Base-by-base conservation (phyloP, 2,888 invertebrate genomes). In the Thecophora atra region DNA sequence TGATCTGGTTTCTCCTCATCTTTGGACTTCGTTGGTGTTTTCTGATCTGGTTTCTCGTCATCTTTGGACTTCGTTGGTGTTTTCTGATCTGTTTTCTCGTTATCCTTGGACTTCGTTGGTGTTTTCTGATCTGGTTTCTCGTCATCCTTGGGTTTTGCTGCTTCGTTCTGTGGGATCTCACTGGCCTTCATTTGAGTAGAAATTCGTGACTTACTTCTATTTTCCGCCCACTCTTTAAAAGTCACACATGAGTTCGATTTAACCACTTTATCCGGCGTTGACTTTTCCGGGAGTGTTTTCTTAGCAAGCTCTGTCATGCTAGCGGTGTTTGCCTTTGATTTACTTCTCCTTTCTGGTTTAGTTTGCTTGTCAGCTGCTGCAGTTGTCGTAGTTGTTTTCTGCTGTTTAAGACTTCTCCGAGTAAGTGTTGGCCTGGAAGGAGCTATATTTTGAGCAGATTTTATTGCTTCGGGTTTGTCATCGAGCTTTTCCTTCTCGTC, bases 361-460 rank as follows among this genome's bases (percentile, higher is more conserved):
- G 30, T 56, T 63, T 62, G 28, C 21, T 37, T 30, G 51, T 28
- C 11, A 58, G 62, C 37, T 76, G 74, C n/a, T n/a, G 63, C 17
- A 37, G 42, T 19, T 17, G 7, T 30, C n/a, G 63, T 11, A 7
- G 17, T 54, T 54, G 5, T 19, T 21, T 58, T 2, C 2, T 58
- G 26, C 13, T 58, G 58, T 15, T 58, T 58, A 26, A 15, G 17
- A 17, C 26, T 28, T 26, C 26, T 58, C 24, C 26, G 3, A 2
- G 28, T 4, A 58, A 28, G 15, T 15, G 58, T 58, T 24, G 28
- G 17, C 8, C 28, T 58, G 17, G 37, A 37, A 37, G 7, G 11
- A 11, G n/a, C n/a, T n/a, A 37, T 37, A 8, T 11, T 47, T 47
- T 47, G 47, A n/a, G n/a, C 17, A 47, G 47, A 47, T n/a, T 47